These are phyloP conservation scores for Aphodius granarius DNA, from an alignment of 2,888 invertebrate species.

Conservation along the genomic window DNA sequence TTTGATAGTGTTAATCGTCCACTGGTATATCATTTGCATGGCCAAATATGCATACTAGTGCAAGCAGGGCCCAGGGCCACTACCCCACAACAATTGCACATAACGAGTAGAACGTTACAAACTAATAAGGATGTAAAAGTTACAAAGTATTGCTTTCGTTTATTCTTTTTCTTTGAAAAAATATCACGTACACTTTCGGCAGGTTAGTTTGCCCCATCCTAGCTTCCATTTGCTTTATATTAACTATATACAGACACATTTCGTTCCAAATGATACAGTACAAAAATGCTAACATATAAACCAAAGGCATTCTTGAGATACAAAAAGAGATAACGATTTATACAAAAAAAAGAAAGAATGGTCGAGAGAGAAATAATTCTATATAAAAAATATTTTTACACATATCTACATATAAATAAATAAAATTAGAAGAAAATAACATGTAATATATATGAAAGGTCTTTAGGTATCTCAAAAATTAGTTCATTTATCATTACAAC, in stretches of 20 bases:
- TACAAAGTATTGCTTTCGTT: slow-evolving; percentile 77
- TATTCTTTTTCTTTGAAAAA: slow-evolving; percentile 71
- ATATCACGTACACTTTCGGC: slow-evolving; percentile 60
- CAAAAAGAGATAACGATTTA: slow-evolving; percentile 1
- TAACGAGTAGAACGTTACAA: slow-evolving; percentile 37
- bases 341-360: not conserved
- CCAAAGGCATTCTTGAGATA: not conserved
- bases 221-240: not conserved
- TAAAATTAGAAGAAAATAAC: slow-evolving; percentile 17
- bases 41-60: slow-evolving; percentile 6
- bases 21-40: slow-evolving; percentile 26
- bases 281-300: slow-evolving; percentile 4
- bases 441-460: not conserved
- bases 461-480: slow-evolving; percentile 12
- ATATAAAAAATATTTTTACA: slow-evolving; percentile 14
- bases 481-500: slow-evolving; percentile 55
- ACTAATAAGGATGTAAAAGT: slow-evolving; percentile 59
- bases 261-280: slow-evolving; percentile 15
- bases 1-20: slow-evolving; percentile 43
- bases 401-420: slow-evolving; percentile 17
- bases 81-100: slow-evolving; percentile 53
- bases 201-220: slow-evolving; percentile 29
- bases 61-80: slow-evolving; percentile 10
- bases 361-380: not conserved
- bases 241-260: slow-evolving; percentile 19